Percentiles rank a stretch among this genome's conserved stretches.
Conservation (phyloP, 2,113 vertebrate species). For the Columba janthina region DNA sequence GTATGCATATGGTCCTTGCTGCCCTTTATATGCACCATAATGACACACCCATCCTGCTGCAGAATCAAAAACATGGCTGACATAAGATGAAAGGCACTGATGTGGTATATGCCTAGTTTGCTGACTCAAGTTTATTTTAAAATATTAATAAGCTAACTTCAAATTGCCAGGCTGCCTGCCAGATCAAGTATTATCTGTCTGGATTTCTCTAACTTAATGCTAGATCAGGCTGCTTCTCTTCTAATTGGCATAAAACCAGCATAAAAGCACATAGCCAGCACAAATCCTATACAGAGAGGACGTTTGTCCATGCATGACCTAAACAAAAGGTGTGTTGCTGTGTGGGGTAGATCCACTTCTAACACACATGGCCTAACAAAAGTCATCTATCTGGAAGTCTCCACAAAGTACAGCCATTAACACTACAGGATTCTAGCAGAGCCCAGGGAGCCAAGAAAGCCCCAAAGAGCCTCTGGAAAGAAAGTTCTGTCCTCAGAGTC, state of each 20-base stretch:
- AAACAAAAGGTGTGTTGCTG: neutral
- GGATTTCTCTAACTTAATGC: neutral
- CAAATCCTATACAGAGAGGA: neutral
- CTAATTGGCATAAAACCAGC: neutral
- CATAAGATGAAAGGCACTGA: neutral
- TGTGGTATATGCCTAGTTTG: neutral
- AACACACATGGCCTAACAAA: neutral
- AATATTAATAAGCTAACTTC: slow-evolving; percentile 25
- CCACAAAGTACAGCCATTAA: neutral
- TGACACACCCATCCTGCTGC: neutral
- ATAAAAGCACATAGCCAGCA: neutral
- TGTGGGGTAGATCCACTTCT: neutral
- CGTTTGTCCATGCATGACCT: neutral
- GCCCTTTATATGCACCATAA: neutral
- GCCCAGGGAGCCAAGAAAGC: neutral
- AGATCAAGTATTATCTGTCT: neutral
- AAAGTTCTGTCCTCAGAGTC: neutral
- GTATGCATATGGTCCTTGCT: neutral
- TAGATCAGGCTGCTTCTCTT: neutral
- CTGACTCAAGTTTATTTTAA: slow-evolving; percentile 5
- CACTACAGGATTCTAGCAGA: neutral
- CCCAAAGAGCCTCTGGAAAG: neutral
- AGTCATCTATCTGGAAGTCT: neutral
- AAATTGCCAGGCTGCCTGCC: neutral
- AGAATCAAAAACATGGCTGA: neutral